Conservation (phyloP, 2,888 invertebrate species). For the Cephus rjabovi region DNA sequence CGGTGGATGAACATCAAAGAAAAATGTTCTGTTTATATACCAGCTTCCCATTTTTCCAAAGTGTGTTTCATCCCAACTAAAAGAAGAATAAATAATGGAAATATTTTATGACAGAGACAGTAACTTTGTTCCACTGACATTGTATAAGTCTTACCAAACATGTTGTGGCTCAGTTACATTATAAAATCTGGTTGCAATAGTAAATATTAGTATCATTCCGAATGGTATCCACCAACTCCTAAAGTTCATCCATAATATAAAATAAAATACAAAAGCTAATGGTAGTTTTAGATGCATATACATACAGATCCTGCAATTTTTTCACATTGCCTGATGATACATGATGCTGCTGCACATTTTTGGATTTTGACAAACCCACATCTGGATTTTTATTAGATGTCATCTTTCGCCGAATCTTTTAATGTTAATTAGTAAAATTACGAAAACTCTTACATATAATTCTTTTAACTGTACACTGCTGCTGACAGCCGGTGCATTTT, state of each 20-base stretch:
- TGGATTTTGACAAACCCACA: neutral
- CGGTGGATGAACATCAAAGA: conserved; percentile 98
- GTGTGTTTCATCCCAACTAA: conserved; percentile 97
- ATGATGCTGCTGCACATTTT: neutral
- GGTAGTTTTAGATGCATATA: neutral
- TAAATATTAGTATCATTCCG: conserved; percentile 73
- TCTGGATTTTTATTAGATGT: neutral
- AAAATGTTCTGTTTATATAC: conserved; percentile 97
- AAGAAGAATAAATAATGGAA: conserved; percentile 46
- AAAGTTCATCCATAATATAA: conserved; percentile 28
- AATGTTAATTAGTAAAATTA: neutral
- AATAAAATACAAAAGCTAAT: neutral
- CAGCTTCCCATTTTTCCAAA: conserved; percentile 99
- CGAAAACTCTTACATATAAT: neutral
- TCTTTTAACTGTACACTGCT: neutral
- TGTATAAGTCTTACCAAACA: conserved; percentile 80
- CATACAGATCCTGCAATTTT: neutral
- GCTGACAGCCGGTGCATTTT: neutral
- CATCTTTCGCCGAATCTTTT: neutral
- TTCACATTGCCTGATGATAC: neutral
- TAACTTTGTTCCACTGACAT: neutral
- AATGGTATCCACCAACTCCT: conserved; percentile 78
- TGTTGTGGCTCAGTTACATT: conserved; percentile 93
- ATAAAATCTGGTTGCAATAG: conserved; percentile 84
- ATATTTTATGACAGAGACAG: conserved; percentile 9